Percentiles rank a stretch among this genome's conserved stretches.
Conservation (phyloP, 2,888 invertebrate species). For the Rhagonycha lutea region DNA sequence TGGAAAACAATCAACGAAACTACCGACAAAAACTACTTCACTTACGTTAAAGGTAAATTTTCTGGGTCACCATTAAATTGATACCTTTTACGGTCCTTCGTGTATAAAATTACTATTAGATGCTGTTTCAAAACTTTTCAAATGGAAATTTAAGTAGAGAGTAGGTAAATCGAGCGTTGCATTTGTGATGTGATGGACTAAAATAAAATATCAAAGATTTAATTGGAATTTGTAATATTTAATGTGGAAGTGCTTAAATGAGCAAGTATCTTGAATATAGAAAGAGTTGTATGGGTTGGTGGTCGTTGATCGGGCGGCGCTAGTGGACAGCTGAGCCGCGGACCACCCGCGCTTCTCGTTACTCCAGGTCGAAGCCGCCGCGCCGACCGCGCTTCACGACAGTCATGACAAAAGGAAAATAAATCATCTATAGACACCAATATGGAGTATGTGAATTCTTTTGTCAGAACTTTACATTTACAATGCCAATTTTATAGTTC, state of each 20-base stretch:
- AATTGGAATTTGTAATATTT: constrained; percentile 3
- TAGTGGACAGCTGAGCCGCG: constrained; percentile 49
- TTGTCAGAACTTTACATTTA: constrained; percentile 24
- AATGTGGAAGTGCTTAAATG: background rate
- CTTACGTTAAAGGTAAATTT: background rate
- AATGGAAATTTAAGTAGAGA: background rate
- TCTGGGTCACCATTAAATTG: constrained; percentile 5
- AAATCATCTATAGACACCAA: constrained; percentile 33
- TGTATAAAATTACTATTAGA: background rate
- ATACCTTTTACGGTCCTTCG: background rate
- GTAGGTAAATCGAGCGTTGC: background rate
- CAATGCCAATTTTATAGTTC: constrained; percentile 20
- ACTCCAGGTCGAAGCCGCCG: constrained; percentile 39
- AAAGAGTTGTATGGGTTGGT: constrained; percentile 21
- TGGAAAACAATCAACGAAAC: constrained; percentile 22
- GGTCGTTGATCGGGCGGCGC: constrained; percentile 30
- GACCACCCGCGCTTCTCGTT: constrained; percentile 55
- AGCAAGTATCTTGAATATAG: background rate
- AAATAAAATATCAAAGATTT: background rate
- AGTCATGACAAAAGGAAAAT: constrained; percentile 35
- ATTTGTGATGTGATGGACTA: background rate
- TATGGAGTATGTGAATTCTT: constrained; percentile 30
- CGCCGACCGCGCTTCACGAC: constrained; percentile 37
- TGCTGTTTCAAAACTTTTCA: background rate
- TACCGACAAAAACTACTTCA: constrained; percentile 15